Percentiles rank a stretch among this genome's conserved stretches.
Evolutionary conservation across 2,888 invertebrate species (phyloP).

Genomic region (Morinoia aosen): DNA sequence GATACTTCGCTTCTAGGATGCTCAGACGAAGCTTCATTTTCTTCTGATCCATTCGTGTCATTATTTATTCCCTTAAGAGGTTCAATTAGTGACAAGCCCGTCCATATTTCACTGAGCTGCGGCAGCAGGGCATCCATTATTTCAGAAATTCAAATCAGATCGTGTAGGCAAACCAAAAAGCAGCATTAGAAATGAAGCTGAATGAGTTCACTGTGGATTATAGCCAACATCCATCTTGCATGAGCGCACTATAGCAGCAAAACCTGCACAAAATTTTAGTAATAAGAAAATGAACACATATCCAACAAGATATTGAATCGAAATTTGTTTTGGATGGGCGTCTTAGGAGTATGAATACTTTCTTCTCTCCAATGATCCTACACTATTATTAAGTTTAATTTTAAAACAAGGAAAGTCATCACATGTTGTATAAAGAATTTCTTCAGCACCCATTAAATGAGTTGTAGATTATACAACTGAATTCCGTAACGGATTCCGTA

Average conservation of each 20-base stretch:
- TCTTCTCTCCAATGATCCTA: no score
- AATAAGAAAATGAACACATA: neutral
- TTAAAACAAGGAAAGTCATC: no score
- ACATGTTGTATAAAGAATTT: no score
- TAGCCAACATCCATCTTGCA: neutral
- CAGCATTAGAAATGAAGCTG: neutral
- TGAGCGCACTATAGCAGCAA: neutral
- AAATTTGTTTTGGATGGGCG: neutral
- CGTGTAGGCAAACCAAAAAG: neutral
- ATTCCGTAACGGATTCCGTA: no score
- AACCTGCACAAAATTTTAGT: neutral
- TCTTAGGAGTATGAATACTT: no score
- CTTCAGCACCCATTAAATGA: no score
- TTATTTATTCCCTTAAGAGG: neutral
- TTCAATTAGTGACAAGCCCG: neutral
- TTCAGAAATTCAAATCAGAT: neutral
- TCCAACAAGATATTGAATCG: neutral
- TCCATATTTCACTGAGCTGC: conserved; percentile 54
- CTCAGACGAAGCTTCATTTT: neutral
- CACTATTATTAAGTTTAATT: no score
- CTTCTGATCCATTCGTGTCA: neutral
- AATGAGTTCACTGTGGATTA: neutral
- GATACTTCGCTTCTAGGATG: neutral
- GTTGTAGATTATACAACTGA: no score
- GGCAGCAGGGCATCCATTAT: conserved; percentile 57